phyloP scores from a whole-genome alignment of 1,140 invertebrate genomes.

The Aphelinus atriplicis region DNA sequence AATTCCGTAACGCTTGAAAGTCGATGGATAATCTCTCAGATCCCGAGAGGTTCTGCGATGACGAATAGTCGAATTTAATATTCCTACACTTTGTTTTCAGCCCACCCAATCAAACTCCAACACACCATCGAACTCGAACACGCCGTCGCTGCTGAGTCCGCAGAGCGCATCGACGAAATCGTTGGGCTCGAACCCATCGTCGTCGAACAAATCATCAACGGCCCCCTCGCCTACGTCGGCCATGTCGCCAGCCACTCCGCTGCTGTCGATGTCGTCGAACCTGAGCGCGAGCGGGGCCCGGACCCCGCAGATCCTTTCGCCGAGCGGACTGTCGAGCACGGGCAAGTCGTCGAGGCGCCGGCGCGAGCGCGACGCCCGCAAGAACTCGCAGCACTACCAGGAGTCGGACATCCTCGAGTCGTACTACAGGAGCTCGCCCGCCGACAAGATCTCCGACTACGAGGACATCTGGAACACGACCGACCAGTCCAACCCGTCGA shows the following conservation, averaged over 20 bases:
- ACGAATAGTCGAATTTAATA: not conserved
- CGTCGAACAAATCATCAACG: slow-evolving; percentile 44
- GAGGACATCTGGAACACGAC: slow-evolving; percentile 89
- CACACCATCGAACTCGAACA: slow-evolving; percentile 54
- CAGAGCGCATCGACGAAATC: slow-evolving; percentile 61
- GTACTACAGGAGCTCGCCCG: slow-evolving; percentile 86
- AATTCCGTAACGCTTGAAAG: no score
- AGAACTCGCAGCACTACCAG: slow-evolving; percentile 73
- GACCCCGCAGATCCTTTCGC: slow-evolving; percentile 56
- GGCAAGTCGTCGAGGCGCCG: slow-evolving; percentile 57
- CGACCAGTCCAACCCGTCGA: slow-evolving; percentile 61
- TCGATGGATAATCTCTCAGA: no score
- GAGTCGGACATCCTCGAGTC: slow-evolving; percentile 88
- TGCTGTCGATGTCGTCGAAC: slow-evolving; percentile 47
- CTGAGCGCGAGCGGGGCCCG: slow-evolving; percentile 50
- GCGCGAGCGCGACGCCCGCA: slow-evolving; percentile 60
- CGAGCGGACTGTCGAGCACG: slow-evolving; percentile 60
- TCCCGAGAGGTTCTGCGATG: no score
- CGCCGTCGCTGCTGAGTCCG: slow-evolving; percentile 56
- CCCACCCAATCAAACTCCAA: slow-evolving; percentile 42
- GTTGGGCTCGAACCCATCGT: slow-evolving; percentile 55
- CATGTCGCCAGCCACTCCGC: not conserved
- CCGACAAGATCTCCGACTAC: slow-evolving; percentile 94
- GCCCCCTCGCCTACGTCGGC: slow-evolving; percentile 46
- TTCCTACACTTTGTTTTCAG: slow-evolving; percentile 37